A percentile compares a stretch with the other conserved stretches of the same genome.
Conservation (phyloP, 2,888 invertebrate species). For the Scaptomyza caliginosa region DNA sequence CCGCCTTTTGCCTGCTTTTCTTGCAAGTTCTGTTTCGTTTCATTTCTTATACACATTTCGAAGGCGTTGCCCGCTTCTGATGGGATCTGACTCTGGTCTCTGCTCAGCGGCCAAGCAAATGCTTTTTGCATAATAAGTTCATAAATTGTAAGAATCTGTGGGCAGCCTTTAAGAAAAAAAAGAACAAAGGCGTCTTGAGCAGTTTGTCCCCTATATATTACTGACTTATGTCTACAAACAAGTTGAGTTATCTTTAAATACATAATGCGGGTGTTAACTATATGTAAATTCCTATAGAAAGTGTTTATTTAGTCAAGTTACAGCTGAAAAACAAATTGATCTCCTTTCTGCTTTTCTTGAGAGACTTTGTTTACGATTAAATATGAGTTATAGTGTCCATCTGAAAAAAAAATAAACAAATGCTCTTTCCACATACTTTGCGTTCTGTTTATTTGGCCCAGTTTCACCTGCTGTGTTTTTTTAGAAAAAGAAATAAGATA, state of each 20-base stretch:
- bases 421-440: background rate
- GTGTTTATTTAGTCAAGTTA: slow-evolving; percentile 9
- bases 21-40: background rate
- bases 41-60: background rate
- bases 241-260: slow-evolving; percentile 4
- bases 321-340: slow-evolving; percentile 3
- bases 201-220: slow-evolving; percentile 4
- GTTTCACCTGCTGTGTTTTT: slow-evolving; percentile 34
- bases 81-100: slow-evolving; percentile 19
- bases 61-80: slow-evolving; percentile 49
- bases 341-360: background rate
- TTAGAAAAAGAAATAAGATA: slow-evolving; percentile 5
- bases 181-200: slow-evolving; percentile 14
- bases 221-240: background rate
- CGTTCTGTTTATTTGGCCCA: slow-evolving; percentile 20
- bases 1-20: background rate
- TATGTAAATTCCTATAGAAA: slow-evolving; percentile 16
- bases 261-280: slow-evolving; percentile 30
- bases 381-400: slow-evolving; percentile 30
- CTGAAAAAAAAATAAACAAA: slow-evolving; percentile 30
- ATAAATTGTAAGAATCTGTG: slow-evolving; percentile 51
- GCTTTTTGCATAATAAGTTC: slow-evolving; percentile 63
- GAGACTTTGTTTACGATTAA: slow-evolving; percentile 33
- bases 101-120: slow-evolving; percentile 9
- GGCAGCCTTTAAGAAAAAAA: slow-evolving; percentile 16